These are phyloP conservation scores for Drosophila gunungcola DNA, from an alignment of 1,140 invertebrate species.

Conservation along the genomic window DNA sequence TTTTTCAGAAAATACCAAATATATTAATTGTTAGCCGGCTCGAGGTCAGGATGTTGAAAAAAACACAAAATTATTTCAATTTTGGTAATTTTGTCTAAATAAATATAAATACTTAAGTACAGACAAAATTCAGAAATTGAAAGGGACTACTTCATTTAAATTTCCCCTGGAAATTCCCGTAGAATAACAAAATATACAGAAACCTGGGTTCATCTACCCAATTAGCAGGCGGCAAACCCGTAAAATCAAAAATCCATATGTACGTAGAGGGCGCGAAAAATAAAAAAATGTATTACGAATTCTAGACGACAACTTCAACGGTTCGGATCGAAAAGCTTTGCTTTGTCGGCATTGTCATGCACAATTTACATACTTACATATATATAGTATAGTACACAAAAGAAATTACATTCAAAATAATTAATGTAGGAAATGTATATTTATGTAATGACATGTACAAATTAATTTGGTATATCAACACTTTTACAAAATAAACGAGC, in stretches of 20 bases:
- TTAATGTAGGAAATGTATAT: too few species aligned
- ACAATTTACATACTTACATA: constrained; percentile 52
- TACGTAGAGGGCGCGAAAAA: constrained; percentile 53
- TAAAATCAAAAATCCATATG: constrained; percentile 26
- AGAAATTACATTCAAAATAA: constrained; percentile 3
- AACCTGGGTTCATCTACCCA: constrained; percentile 36
- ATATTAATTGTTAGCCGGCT: too few species aligned
- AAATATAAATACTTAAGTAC: background rate
- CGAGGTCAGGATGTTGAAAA: too few species aligned
- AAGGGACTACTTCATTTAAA: background rate
- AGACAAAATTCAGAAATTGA: background rate
- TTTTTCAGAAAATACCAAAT: background rate
- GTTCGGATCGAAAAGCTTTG: constrained; percentile 21
- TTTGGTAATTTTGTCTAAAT: too few species aligned
- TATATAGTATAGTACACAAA: constrained; percentile 6
- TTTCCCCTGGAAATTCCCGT: constrained; percentile 3
- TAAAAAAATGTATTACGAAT: constrained; percentile 64
- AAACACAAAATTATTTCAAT: too few species aligned
- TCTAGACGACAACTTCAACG: constrained; percentile 62
- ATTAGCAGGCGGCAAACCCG: constrained; percentile 17
- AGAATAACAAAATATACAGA: constrained; percentile 1
- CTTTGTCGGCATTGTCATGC: constrained; percentile 51
- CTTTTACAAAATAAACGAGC: too few species aligned
- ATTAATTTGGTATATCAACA: too few species aligned
- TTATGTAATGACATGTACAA: too few species aligned